phyloP scores from a whole-genome alignment of 2,113 vertebrate species.

The Pterocles burchelli region DNA sequence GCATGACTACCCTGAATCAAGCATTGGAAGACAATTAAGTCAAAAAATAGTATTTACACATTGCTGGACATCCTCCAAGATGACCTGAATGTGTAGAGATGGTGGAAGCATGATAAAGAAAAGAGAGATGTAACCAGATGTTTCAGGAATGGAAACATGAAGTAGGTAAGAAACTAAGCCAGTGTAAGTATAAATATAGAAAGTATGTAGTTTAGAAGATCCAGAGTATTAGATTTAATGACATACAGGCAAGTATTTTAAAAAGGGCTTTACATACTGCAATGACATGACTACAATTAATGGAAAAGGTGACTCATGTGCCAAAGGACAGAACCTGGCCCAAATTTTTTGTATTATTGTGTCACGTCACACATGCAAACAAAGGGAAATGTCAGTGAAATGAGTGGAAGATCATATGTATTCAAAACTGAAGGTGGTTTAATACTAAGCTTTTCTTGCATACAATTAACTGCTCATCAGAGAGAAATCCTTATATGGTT shows the following conservation, averaged over 20 bases:
- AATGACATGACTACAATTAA: neutral
- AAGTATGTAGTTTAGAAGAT: neutral
- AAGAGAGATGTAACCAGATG: neutral
- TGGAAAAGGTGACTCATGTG: neutral
- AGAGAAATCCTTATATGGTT: neutral
- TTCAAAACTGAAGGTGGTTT: neutral
- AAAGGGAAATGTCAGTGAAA: neutral
- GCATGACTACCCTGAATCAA: neutral
- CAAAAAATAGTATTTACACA: neutral
- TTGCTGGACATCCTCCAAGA: neutral
- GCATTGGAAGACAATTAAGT: neutral
- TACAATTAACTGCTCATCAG: neutral
- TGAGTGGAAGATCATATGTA: accelerated
- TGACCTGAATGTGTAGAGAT: neutral
- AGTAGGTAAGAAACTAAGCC: neutral
- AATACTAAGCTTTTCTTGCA: neutral
- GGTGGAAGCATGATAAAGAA: neutral
- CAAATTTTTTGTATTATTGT: neutral
- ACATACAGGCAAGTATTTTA: neutral
- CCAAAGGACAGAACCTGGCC: neutral
- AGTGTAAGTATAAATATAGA: neutral
- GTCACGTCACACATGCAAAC: accelerated
- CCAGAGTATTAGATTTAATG: neutral
- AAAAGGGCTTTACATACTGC: neutral
- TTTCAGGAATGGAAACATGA: neutral